phyloP scores from a whole-genome alignment of 2,888 invertebrate species.

The Digitonthophagus gazella region DNA sequence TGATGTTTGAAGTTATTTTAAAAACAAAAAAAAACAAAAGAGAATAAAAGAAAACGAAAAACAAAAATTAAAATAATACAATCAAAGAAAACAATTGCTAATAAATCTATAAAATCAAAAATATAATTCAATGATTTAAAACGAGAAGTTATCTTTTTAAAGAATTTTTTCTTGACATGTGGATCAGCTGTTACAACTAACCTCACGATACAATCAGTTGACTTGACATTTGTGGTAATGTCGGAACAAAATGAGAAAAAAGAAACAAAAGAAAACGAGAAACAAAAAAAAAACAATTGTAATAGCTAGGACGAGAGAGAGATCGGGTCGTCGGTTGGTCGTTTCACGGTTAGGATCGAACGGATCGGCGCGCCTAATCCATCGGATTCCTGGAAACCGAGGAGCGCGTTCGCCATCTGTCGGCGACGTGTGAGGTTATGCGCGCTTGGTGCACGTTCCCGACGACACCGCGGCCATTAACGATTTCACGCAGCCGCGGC shows the following conservation, averaged over 20 bases:
- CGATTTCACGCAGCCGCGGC: constrained; percentile 11
- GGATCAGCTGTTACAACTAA: too few relatives aligned
- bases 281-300: background rate
- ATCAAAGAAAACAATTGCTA: too few relatives aligned
- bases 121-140: too few relatives aligned
- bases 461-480: constrained; percentile 10
- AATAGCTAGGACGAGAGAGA: background rate
- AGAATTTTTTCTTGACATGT: too few relatives aligned
- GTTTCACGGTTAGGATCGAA: background rate
- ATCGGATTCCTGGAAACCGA: constrained; percentile 8
- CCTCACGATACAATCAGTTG: too few relatives aligned
- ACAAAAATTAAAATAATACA: too few relatives aligned
- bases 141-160: too few relatives aligned
- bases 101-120: too few relatives aligned
- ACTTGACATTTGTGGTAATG: too few relatives aligned
- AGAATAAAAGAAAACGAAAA: too few relatives aligned
- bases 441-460: constrained; percentile 1
- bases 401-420: constrained; percentile 11
- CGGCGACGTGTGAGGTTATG: constrained; percentile 15
- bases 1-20: too few relatives aligned
- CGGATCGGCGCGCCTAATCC: background rate
- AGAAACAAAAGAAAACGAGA: background rate
- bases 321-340: background rate
- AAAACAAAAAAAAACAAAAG: too few relatives aligned
- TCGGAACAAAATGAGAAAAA: background rate